Percentiles rank a stretch among this genome's conserved stretches.
These are phyloP conservation scores for Hydrozoanthus tunicans DNA, from an alignment of 64 coral and sea anemone genomes.

Conservation along the genomic window DNA sequence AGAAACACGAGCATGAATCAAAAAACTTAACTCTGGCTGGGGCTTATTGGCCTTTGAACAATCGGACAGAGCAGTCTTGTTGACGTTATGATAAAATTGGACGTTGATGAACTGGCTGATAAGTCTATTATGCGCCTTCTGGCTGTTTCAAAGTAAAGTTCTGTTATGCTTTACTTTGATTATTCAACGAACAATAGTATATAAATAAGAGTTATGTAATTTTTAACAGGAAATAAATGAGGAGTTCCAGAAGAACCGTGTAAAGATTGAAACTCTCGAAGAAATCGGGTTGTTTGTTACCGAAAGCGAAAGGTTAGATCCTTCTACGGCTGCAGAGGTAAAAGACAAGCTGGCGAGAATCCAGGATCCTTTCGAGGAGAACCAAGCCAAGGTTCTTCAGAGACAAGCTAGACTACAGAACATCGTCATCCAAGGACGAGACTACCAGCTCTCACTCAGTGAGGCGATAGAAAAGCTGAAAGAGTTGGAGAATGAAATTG, in stretches of 20 bases:
- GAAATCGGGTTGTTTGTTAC: conserved; percentile 68
- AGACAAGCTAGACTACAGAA: conserved; percentile 83
- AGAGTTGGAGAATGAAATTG: conserved; percentile 71
- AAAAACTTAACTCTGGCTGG: too few species aligned
- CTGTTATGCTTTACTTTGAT: too few species aligned
- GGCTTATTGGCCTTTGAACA: too few species aligned
- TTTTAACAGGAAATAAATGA: conserved; percentile 66
- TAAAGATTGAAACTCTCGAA: conserved; percentile 78
- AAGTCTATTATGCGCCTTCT: too few species aligned
- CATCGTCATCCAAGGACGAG: conserved; percentile 75
- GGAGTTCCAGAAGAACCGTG: conserved; percentile 78
- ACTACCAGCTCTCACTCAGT: conserved; percentile 77
- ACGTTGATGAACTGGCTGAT: too few species aligned
- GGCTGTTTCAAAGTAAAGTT: too few species aligned
- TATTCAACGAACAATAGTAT: too few species aligned
- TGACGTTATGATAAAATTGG: too few species aligned
- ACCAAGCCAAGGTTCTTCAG: conserved; percentile 67
- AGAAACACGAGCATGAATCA: too few species aligned
- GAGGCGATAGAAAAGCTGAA: conserved; percentile 74
- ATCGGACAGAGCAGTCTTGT: too few species aligned
- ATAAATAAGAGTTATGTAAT: too few species aligned
- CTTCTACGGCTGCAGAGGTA: conserved; percentile 68
- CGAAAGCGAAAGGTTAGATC: conserved; percentile 75
- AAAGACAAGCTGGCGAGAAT: conserved; percentile 64
- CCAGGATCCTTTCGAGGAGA: conserved; percentile 78